Percentiles rank a stretch among this genome's conserved stretches.
Evolutionary conservation across 2,113 vertebrate species (phyloP).

Genomic region (Gavialis gangeticus): DNA sequence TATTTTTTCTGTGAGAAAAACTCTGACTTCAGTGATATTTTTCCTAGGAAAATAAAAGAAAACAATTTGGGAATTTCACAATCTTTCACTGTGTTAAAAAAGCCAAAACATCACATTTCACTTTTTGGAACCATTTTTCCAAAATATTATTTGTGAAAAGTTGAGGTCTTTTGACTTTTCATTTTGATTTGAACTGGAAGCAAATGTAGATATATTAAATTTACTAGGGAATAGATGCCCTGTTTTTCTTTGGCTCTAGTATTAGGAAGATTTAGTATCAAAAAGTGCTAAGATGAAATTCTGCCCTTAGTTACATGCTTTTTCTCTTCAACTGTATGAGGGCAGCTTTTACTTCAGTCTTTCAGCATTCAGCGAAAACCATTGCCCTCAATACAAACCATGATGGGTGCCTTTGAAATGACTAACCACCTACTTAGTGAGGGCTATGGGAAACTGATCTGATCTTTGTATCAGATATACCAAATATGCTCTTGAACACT

Average conservation of each 20-base stretch:
- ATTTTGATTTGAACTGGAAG: not conserved
- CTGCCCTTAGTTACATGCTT: not conserved
- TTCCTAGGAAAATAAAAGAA: not conserved
- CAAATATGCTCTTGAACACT: not conserved
- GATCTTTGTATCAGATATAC: not conserved
- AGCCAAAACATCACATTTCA: not conserved
- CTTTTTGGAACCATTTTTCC: not conserved
- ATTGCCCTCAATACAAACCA: accelerated
- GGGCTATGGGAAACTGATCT: not conserved
- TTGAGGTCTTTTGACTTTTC: not conserved
- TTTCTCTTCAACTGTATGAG: not conserved
- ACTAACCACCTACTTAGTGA: not conserved
- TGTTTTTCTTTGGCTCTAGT: not conserved
- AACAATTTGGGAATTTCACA: not conserved
- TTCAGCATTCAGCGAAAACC: not conserved
- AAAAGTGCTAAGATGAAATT: not conserved
- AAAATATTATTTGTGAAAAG: not conserved
- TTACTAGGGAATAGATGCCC: not conserved
- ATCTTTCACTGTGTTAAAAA: not conserved
- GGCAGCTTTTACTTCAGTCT: not conserved
- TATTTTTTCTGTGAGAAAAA: not conserved
- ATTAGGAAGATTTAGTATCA: not conserved
- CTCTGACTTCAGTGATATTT: not conserved
- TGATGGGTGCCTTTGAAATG: not conserved
- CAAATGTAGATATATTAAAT: not conserved